Percentiles rank a stretch among this genome's conserved stretches.
These are phyloP conservation scores for Acleris emargana DNA, from an alignment of 2,888 invertebrate species.

Conservation along the genomic window DNA sequence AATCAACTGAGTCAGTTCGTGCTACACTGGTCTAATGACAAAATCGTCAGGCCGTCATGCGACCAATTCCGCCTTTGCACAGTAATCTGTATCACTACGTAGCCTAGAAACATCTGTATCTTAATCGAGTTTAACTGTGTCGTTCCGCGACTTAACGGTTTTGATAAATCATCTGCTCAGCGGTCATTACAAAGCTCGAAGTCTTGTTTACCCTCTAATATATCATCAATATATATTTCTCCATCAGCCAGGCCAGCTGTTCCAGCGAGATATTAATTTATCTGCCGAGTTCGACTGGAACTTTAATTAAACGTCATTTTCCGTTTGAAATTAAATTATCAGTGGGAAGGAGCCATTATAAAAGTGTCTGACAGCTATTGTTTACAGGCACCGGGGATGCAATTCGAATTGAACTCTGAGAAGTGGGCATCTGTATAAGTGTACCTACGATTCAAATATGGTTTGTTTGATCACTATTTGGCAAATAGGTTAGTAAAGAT, in stretches of 20 bases:
- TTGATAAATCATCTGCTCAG: constrained; percentile 24
- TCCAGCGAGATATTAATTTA: constrained; percentile 47
- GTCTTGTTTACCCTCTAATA: constrained; percentile 31
- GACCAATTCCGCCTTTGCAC: constrained; percentile 42
- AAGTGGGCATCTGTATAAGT: not conserved
- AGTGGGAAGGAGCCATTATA: constrained; percentile 30
- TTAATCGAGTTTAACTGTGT: constrained; percentile 6
- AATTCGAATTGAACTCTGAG: constrained; percentile 1
- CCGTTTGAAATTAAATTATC: constrained; percentile 40
- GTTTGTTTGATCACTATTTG: constrained; percentile 1
- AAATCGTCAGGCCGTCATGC: constrained; percentile 42
- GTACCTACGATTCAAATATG: not conserved
- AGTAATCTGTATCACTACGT: constrained; percentile 28
- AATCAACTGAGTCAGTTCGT: constrained; percentile 56
- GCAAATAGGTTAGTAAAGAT: constrained; percentile 2
- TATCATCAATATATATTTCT: constrained; percentile 29
- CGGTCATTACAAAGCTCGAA: constrained; percentile 28
- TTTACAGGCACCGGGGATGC: not conserved
- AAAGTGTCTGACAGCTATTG: not conserved
- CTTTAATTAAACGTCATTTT: constrained; percentile 54
- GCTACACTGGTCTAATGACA: constrained; percentile 41
- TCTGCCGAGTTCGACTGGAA: constrained; percentile 44
- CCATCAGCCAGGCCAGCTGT: constrained; percentile 45
- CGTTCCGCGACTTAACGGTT: not conserved
- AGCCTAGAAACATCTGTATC: constrained; percentile 14